Percentiles rank a stretch among this genome's conserved stretches.
Conservation (phyloP, 2,113 vertebrate species). For the Fulmarus glacialis region DNA sequence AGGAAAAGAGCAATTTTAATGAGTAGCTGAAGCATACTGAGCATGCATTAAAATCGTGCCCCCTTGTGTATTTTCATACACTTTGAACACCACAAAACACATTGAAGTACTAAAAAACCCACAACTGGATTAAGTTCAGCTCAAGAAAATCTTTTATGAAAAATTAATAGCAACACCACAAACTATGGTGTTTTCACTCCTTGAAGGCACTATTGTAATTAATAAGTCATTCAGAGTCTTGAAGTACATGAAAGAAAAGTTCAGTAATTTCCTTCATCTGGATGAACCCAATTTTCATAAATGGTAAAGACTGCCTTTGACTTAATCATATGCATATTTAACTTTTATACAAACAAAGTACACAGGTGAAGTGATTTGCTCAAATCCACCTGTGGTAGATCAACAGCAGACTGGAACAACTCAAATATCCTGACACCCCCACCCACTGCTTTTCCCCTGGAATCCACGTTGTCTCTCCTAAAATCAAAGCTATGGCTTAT, state of each 20-base stretch:
- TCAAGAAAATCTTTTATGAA: constrained; percentile 16
- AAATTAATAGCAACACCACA: constrained; percentile 7
- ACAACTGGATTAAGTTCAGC: not conserved
- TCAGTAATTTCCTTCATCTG: constrained; percentile 6
- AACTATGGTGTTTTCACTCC: not conserved
- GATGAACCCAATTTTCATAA: not conserved
- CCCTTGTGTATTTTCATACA: constrained; percentile 48
- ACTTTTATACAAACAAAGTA: not conserved
- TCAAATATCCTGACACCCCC: not conserved
- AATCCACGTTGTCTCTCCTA: not conserved
- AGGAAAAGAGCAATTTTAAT: not conserved
- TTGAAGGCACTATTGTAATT: constrained; percentile 21
- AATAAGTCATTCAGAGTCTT: constrained; percentile 7
- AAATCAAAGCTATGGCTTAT: not conserved
- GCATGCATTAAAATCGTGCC: constrained; percentile 33
- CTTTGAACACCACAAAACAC: constrained; percentile 25
- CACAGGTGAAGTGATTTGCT: not conserved
- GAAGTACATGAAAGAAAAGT: constrained; percentile 13
- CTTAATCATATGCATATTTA: not conserved
- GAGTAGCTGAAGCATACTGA: not conserved
- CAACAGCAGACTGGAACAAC: not conserved
- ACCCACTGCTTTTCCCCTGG: not conserved
- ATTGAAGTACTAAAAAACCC: not conserved
- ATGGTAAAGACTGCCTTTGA: not conserved
- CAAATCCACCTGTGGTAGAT: accelerated